Conservation (phyloP, 2,113 vertebrate species). For the Cnemophilus loriae region DNA sequence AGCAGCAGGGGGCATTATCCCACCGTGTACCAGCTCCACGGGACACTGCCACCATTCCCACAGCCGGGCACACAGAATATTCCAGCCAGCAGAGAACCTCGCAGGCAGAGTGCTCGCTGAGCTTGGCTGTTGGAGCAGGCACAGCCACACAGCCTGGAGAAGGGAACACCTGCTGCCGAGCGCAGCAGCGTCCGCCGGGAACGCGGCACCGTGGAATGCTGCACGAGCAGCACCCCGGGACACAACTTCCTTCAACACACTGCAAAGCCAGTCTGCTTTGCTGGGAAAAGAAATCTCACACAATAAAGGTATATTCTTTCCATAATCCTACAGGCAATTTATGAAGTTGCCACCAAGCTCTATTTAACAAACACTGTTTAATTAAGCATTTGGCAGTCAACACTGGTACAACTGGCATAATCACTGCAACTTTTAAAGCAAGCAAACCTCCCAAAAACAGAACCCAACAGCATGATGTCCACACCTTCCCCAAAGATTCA, state of each 20-base stretch:
- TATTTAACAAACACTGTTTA: not conserved
- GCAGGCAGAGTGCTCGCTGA: fast-evolving
- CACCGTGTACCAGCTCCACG: fast-evolving
- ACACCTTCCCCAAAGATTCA: not conserved
- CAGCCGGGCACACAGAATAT: not conserved
- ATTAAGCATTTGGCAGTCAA: not conserved
- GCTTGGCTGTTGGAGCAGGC: not conserved
- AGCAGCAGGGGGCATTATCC: not conserved
- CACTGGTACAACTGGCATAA: not conserved
- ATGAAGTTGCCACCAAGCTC: not conserved
- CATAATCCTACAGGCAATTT: not conserved
- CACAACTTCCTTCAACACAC: not conserved
- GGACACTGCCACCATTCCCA: not conserved
- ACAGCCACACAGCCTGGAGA: fast-evolving
- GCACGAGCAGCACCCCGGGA: not conserved
- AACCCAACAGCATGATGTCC: not conserved
- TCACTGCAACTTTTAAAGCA: not conserved
- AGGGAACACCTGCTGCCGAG: not conserved
- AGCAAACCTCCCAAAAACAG: not conserved
- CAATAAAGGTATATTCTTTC: not conserved
- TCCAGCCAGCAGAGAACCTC: fast-evolving
- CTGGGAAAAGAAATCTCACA: not conserved
- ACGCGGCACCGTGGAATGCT: fast-evolving
- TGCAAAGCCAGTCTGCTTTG: not conserved
- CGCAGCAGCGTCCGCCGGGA: not conserved